Evolutionary conservation across 2,888 invertebrate species (phyloP).

Genomic region (Amaurobius ferox): DNA sequence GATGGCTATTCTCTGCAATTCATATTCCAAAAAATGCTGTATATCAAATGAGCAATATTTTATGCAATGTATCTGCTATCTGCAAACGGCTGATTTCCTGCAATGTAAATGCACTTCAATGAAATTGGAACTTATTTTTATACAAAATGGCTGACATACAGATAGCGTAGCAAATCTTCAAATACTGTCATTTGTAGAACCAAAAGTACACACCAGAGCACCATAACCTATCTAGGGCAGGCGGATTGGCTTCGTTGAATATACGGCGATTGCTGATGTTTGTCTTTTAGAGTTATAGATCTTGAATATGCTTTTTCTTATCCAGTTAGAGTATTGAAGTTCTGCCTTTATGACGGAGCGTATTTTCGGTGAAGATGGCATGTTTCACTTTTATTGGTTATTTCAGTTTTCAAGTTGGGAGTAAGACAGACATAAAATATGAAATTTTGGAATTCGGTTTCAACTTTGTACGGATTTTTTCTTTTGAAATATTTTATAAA

Average conservation of each 20-base stretch:
- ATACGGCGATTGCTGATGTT: not conserved
- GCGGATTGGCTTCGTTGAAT: not conserved
- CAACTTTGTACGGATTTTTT: too few relatives aligned
- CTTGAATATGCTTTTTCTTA: not conserved
- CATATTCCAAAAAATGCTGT: too few relatives aligned
- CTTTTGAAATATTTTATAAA: too few relatives aligned
- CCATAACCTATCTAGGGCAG: not conserved
- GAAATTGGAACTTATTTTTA: not conserved
- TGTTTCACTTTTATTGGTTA: not conserved
- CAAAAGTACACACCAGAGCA: not conserved
- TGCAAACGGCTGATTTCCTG: too few relatives aligned
- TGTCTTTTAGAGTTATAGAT: not conserved
- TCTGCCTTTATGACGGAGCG: not conserved
- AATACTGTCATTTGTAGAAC: not conserved
- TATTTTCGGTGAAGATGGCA: not conserved
- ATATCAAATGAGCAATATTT: too few relatives aligned
- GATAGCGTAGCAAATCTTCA: conserved; percentile 2
- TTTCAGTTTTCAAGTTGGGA: too few relatives aligned
- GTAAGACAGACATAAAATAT: too few relatives aligned
- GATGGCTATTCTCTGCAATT: too few relatives aligned
- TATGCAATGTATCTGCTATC: too few relatives aligned
- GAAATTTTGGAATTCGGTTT: too few relatives aligned
- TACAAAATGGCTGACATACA: not conserved
- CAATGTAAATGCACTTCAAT: not conserved
- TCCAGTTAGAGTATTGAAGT: not conserved